Evolutionary conservation across 1,140 invertebrate species (phyloP), one percentile per base, ranked within the genome.

Genomic region (Aplysia californica): DNA sequence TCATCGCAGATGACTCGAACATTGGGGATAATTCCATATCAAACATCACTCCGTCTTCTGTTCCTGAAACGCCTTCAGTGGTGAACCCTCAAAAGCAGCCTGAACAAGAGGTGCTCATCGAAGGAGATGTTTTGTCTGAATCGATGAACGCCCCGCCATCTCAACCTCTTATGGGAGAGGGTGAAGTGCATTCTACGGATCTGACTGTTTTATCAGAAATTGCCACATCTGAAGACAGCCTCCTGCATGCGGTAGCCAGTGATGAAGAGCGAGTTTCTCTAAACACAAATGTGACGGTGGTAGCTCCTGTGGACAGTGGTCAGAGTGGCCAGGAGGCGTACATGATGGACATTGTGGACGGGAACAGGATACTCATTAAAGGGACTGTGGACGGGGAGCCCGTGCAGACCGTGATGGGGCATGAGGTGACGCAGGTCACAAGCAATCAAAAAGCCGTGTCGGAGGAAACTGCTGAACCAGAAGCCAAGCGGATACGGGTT

Each of bases 311-410:
- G 33, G 10, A 1, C 26, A 33, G 23, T 18, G 3, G 18, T 56
- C 36, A 50, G 23, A 55, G 38, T 1, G 29, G 26, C 26, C 41
- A 56, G 50, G 29, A n/a, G 20, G 31, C 41, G 10, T 70, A 56
- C 58, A 55, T 70, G 1, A 56, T 70, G 36, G 68, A 70, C 31
- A 50, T 69, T 29, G 66, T 50, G 29, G 23, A 35, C 26, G 50
- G 44, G 3, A 10, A 50, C 5, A 70, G 68, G 44, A 39, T 56
- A n/a, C n/a, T n/a, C n/a, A n/a, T n/a, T n/a, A n/a, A n/a, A n/a
- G n/a, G n/a, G n/a, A n/a, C n/a, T n/a, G n/a, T n/a, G n/a, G n/a
- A n/a, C n/a, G n/a, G n/a, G n/a, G n/a, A n/a, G n/a, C n/a, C n/a
- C n/a, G n/a, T n/a, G n/a, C n/a, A n/a, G n/a, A n/a, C n/a, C n/a